phyloP scores from a whole-genome alignment of 2,113 vertebrate genomes.

The Upupa epops region DNA sequence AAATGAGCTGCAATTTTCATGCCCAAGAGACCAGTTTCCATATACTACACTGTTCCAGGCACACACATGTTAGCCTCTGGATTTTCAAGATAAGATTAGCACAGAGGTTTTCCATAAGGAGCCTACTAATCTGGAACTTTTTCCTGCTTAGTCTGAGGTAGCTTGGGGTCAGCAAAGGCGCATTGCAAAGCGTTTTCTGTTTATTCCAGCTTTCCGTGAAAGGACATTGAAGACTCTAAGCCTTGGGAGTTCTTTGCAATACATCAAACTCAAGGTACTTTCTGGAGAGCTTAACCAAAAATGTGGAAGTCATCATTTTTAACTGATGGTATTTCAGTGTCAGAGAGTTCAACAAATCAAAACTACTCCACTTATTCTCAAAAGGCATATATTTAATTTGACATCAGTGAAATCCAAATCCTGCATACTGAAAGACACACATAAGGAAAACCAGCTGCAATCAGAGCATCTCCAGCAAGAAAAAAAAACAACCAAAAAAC shows the following conservation, averaged over 20 bases:
- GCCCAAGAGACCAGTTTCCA: not conserved
- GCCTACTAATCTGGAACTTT: not conserved
- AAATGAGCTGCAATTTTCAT: not conserved
- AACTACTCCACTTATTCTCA: not conserved
- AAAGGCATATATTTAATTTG: not conserved
- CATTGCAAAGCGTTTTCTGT: not conserved
- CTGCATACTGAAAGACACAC: not conserved
- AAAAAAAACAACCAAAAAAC: not conserved
- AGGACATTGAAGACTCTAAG: not conserved
- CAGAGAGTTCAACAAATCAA: not conserved
- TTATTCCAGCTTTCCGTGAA: not conserved
- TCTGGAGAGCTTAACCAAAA: not conserved
- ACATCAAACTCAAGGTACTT: not conserved
- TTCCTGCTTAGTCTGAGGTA: not conserved
- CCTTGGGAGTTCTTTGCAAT: not conserved
- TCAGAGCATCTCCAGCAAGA: not conserved
- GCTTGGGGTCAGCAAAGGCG: not conserved
- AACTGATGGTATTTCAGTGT: not conserved
- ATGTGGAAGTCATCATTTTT: not conserved
- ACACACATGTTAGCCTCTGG: not conserved
- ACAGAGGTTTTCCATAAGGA: not conserved
- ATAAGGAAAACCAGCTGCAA: not conserved
- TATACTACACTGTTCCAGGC: not conserved
- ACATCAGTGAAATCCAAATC: not conserved
- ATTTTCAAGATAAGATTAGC: not conserved